These are phyloP conservation scores for Hemistola chrysoprasaria DNA, from an alignment of 2,888 invertebrate species.

Conservation along the genomic window DNA sequence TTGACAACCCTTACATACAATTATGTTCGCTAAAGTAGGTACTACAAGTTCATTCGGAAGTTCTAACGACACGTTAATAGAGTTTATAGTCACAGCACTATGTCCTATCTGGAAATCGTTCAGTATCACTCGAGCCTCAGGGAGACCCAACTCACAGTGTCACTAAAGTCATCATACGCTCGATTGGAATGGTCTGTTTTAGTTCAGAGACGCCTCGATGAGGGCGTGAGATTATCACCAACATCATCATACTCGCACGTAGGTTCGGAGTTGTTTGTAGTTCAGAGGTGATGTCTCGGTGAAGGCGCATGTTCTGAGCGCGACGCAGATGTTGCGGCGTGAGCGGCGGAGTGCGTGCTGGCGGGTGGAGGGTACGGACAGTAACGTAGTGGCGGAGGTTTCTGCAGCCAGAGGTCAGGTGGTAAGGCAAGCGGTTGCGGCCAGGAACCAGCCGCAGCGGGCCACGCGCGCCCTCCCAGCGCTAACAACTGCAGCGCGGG, in stretches of 20 bases:
- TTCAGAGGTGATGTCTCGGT: slow-evolving; percentile 71
- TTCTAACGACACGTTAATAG: slow-evolving; percentile 1
- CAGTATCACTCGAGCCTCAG: too few species aligned
- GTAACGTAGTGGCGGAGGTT: slow-evolving; percentile 85
- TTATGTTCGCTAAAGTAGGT: slow-evolving; percentile 42
- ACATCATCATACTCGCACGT: too few species aligned
- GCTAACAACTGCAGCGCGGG: slow-evolving; percentile 69
- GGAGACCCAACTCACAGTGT: too few species aligned
- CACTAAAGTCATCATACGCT: too few species aligned
- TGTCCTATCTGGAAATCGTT: too few species aligned
- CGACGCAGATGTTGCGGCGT: too few species aligned
- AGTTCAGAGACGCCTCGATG: too few species aligned
- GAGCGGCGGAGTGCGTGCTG: slow-evolving; percentile 39
- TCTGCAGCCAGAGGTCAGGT: slow-evolving; percentile 96
- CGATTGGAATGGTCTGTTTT: too few species aligned
- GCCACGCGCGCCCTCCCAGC: slow-evolving; percentile 89
- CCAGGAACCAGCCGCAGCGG: slow-evolving; percentile 86
- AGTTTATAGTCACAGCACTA: slow-evolving; percentile 14
- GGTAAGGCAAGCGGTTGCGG: slow-evolving; percentile 93
- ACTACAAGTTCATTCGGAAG: slow-evolving; percentile 47
- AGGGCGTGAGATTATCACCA: too few species aligned
- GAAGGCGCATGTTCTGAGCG: slow-evolving; percentile 62
- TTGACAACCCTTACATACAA: slow-evolving; percentile 50
- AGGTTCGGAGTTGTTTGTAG: too few species aligned
- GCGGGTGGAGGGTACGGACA: slow-evolving; percentile 84